A percentile compares a stretch with the other conserved stretches of the same genome.
Evolutionary conservation across 2,888 invertebrate genomes (phyloP).

Genomic region (Mimumesa dahlbomi): DNA sequence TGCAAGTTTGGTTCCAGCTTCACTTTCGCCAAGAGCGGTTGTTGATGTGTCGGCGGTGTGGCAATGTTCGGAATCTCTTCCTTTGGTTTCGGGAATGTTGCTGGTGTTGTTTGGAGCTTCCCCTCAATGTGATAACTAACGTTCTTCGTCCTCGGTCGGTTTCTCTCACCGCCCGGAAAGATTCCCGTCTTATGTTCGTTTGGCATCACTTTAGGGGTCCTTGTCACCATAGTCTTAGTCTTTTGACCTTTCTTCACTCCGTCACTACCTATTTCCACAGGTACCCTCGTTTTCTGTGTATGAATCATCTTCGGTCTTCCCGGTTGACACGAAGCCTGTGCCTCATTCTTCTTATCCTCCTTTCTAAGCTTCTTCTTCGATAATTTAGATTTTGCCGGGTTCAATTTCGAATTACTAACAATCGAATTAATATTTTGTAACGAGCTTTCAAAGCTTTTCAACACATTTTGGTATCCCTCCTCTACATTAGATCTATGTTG

Average conservation of each 20-base stretch:
- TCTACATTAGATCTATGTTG: slow-evolving; percentile 71
- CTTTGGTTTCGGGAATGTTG: slow-evolving; percentile 81
- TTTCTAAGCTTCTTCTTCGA: slow-evolving; percentile 76
- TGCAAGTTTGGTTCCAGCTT: slow-evolving; percentile 59
- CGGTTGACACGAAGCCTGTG: slow-evolving; percentile 78
- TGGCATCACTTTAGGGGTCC: slow-evolving; percentile 81
- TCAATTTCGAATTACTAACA: slow-evolving; percentile 79
- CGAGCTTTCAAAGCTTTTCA: slow-evolving; percentile 78
- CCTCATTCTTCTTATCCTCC: slow-evolving; percentile 72
- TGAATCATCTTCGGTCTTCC: slow-evolving; percentile 89
- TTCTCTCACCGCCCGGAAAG: slow-evolving; percentile 80
- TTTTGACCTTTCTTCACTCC: slow-evolving; percentile 83
- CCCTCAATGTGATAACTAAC: slow-evolving; percentile 84
- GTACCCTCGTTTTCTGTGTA: slow-evolving; percentile 85
- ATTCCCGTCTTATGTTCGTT: slow-evolving; percentile 77
- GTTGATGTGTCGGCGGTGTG: slow-evolving; percentile 15
- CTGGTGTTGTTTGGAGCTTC: slow-evolving; percentile 81
- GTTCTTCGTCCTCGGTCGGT: slow-evolving; percentile 85
- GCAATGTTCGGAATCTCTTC: slow-evolving; percentile 52
- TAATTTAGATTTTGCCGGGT: slow-evolving; percentile 71
- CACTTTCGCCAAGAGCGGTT: slow-evolving; percentile 34
- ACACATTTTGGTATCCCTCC: slow-evolving; percentile 77
- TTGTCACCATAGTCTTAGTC: slow-evolving; percentile 83
- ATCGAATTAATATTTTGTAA: slow-evolving; percentile 79
- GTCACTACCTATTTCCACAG: slow-evolving; percentile 81